A percentile compares a stretch with the other conserved stretches of the same genome.
These are phyloP conservation scores for Autographa gamma DNA, from an alignment of 2,888 invertebrate species.

Conservation along the genomic window DNA sequence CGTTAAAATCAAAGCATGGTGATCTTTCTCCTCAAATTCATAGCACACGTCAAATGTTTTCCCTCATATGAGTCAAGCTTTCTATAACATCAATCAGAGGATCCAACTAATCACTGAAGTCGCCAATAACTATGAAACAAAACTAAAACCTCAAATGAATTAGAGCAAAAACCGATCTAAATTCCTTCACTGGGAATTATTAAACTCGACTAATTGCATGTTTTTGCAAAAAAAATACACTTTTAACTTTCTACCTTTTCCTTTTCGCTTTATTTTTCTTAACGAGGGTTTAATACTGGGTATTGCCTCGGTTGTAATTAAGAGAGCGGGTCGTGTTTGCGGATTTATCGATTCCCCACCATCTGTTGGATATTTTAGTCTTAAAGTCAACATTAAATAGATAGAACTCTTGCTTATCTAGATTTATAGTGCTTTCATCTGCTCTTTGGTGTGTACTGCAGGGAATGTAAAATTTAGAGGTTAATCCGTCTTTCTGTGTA, in stretches of 20 bases:
- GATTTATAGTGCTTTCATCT: constrained; percentile 1
- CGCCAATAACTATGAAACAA: too few species aligned
- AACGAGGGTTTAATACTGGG: constrained; percentile 9
- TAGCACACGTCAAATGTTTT: too few species aligned
- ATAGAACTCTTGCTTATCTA: background rate
- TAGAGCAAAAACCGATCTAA: background rate
- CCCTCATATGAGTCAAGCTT: too few species aligned
- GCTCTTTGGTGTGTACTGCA: background rate
- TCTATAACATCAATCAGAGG: too few species aligned
- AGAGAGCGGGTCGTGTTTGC: background rate
- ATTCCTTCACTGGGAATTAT: background rate
- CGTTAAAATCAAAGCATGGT: too few species aligned
- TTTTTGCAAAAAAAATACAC: constrained; percentile 7
- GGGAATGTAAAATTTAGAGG: background rate
- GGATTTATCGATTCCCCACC: constrained; percentile 4
- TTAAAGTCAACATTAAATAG: constrained; percentile 2
- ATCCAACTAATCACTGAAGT: too few species aligned
- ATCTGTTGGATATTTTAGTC: constrained; percentile 1
- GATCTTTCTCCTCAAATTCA: too few species aligned
- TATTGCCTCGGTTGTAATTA: constrained; percentile 8
- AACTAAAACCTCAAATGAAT: background rate
- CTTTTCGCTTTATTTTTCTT: constrained; percentile 10
- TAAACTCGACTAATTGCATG: constrained; percentile 7
- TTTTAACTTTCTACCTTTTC: constrained; percentile 3
- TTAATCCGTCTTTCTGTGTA: background rate